Base-by-base conservation (phyloP, 1,140 invertebrate species). In the Drosophila bipectinata region DNA sequence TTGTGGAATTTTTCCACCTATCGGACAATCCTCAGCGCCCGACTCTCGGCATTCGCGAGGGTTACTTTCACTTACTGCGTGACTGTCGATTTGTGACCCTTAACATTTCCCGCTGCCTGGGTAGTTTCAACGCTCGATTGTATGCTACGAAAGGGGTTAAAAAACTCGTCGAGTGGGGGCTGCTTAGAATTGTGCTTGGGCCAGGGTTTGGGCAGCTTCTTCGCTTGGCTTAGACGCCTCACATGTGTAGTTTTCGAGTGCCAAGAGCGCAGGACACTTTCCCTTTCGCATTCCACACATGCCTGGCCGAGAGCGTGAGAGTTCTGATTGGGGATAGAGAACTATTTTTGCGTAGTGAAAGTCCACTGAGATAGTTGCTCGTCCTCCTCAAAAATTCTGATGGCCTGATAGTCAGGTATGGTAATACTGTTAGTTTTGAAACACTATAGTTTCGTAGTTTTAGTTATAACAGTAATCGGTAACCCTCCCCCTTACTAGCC, bases 381-480 rank as follows among this genome's bases (percentile, higher is more conserved):
- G 79, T 79, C 59, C 76, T 88, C 15, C 62, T 49, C 3, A 0
- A 7, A 0, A 6, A 12, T 44, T 66, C 90, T 91, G 90, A 4
- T 72, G 69, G 61, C 90, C 90, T 84, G 78, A 69, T 91, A 78
- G 62, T 51, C 76, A 80, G 89, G 76, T 91, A 91, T 91, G 90
- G 90, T 91, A 91, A 91, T 91, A 87, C 87, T 91, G 87, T 90
- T 91, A 91, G 90, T 91, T 91, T 91, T 91, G 89, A 91, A 91
- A 91, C 79, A 91, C 79, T 84, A 84, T 89, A 84, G 76, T 89
- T 89, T 79, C 76, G 72, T 83, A 88, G 83, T 87, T 83, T 88
- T 77, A 88, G 83, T 87, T 88, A 82, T 88, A 88, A 83, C 79
- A 87, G 82, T 66, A 66, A 71, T 61, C 54, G 30, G 18, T 15